These are phyloP conservation scores for Centruroides sculpturatus DNA, from an alignment of 1,140 invertebrate genomes.

Conservation along the genomic window DNA sequence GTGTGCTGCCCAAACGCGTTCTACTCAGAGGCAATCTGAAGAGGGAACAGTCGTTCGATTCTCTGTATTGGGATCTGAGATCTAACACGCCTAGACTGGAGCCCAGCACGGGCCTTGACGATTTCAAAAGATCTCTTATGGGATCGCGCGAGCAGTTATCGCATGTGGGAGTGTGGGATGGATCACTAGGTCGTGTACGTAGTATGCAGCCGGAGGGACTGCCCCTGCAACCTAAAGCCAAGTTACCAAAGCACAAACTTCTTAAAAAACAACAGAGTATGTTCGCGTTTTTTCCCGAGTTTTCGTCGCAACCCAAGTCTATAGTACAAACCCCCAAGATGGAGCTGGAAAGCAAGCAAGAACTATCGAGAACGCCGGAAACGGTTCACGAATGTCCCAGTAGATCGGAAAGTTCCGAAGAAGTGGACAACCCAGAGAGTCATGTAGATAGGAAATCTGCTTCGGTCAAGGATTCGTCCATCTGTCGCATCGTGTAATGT, in stretches of 20 bases:
- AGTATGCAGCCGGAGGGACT: background rate
- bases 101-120: constrained; percentile 1
- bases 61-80: constrained; percentile 20
- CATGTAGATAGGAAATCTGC: constrained; percentile 1
- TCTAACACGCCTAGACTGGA: constrained; percentile 8
- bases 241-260: constrained; percentile 21
- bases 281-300: constrained; percentile 19
- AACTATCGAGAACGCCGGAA: background rate
- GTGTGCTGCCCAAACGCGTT: constrained; percentile 11
- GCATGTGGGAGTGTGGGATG: constrained; percentile 5
- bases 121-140: background rate
- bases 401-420: background rate
- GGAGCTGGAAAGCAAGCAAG: constrained; percentile 4
- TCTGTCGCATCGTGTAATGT: constrained; percentile 6
- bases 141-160: background rate
- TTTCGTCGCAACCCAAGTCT: background rate
- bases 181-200: background rate
- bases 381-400: constrained; percentile 2
- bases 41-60: constrained; percentile 23
- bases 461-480: constrained; percentile 5
- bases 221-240: constrained; percentile 3
- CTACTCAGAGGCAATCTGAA: constrained; percentile 17
- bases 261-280: constrained; percentile 23
- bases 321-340: background rate
- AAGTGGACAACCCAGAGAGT: background rate